These are phyloP conservation scores for Saxidomus purpurata DNA, from an alignment of 1,140 invertebrate genomes.

Conservation along the genomic window DNA sequence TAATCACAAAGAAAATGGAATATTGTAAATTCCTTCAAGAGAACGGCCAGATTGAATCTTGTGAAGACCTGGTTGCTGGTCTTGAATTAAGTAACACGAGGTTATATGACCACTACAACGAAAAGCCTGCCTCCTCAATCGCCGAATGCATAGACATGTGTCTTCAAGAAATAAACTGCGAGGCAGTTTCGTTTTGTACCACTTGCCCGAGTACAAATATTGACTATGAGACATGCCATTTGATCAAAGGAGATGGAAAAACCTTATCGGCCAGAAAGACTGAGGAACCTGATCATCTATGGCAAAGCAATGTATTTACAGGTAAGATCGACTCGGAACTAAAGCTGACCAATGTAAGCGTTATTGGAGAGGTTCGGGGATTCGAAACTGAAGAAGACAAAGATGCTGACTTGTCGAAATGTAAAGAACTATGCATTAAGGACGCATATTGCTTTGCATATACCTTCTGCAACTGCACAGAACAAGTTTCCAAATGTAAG, in stretches of 20 bases:
- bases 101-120: not conserved
- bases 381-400: not conserved
- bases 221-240: constrained; percentile 23
- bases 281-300: not conserved
- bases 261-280: not conserved
- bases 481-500: constrained; percentile 11
- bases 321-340: not conserved
- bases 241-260: not conserved
- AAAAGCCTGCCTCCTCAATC: not conserved
- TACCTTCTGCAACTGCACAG: not conserved
- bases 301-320: constrained; percentile 12
- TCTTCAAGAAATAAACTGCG: constrained; percentile 2
- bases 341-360: not conserved
- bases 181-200: constrained; percentile 20
- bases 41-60: constrained; percentile 38
- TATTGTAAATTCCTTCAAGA: constrained; percentile 48
- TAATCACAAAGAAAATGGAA: not conserved
- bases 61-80: constrained; percentile 7
- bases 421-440: constrained; percentile 1
- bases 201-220: not conserved
- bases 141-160: constrained; percentile 12
- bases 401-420: not conserved
- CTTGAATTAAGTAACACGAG: constrained; percentile 20
- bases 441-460: constrained; percentile 32
- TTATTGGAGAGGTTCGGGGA: not conserved